Conservation (phyloP, 2,113 vertebrate genomes). For the Callorhinus ursinus region DNA sequence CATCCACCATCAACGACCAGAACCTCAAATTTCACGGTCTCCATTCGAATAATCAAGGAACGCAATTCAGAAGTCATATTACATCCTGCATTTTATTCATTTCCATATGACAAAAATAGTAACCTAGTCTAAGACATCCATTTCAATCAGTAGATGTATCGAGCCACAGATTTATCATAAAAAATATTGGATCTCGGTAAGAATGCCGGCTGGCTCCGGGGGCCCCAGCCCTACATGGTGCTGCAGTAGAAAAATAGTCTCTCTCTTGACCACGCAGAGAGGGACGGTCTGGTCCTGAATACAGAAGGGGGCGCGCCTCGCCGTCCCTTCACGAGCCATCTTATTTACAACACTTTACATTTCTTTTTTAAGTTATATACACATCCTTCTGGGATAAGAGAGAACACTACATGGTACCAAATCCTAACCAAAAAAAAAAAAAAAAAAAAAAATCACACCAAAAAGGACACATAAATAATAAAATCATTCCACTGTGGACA, state of each 20-base stretch:
- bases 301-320: slow-evolving; percentile 81
- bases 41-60: slow-evolving; percentile 84
- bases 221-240: slow-evolving; percentile 84
- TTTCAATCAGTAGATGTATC: slow-evolving; percentile 89
- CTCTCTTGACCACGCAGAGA: slow-evolving; percentile 87
- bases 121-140: slow-evolving; percentile 90
- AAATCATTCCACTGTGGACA: slow-evolving; percentile 86
- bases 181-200: slow-evolving; percentile 89
- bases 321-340: slow-evolving; percentile 81
- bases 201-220: slow-evolving; percentile 83
- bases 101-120: slow-evolving; percentile 90
- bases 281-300: slow-evolving; percentile 83
- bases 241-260: slow-evolving; percentile 90
- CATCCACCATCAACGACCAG: slow-evolving; percentile 54
- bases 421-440: slow-evolving; percentile 74
- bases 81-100: slow-evolving; percentile 91
- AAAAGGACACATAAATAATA: slow-evolving; percentile 87
- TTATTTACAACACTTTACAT: slow-evolving; percentile 88
- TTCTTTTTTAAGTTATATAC: slow-evolving; percentile 82
- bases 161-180: slow-evolving; percentile 89
- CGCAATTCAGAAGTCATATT: slow-evolving; percentile 84
- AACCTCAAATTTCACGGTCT: slow-evolving; percentile 54
- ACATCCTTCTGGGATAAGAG: slow-evolving; percentile 82
- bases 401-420: slow-evolving; percentile 85
- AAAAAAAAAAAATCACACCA: slow-evolving; percentile 77